These are phyloP conservation scores for Maniola jurtina DNA, from an alignment of 1,140 invertebrate species.

Conservation along the genomic window DNA sequence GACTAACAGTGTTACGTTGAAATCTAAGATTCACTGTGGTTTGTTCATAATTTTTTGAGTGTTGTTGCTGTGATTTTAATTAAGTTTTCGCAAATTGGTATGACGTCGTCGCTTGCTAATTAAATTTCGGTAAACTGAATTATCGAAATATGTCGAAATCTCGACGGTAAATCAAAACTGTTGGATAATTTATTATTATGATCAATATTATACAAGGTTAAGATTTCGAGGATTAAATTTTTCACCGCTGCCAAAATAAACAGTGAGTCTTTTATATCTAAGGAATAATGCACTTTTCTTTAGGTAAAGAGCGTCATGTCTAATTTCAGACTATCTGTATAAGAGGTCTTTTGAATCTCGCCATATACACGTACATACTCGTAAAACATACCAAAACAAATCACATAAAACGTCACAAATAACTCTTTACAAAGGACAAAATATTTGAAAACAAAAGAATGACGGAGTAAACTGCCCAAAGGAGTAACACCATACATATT, in stretches of 20 bases:
- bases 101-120: conserved; percentile 41
- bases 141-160: conserved; percentile 12
- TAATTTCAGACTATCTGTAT: neutral
- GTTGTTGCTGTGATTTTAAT: conserved; percentile 22
- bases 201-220: conserved; percentile 15
- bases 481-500: neutral
- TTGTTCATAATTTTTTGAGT: conserved; percentile 28
- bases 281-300: conserved; percentile 20
- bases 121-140: conserved; percentile 11
- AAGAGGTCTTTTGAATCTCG: neutral
- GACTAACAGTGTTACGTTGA: conserved; percentile 41
- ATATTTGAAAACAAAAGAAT: conserved; percentile 1
- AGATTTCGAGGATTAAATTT: conserved; percentile 4
- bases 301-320: conserved; percentile 6
- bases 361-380: neutral
- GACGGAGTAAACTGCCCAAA: neutral
- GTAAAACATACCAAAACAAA: neutral
- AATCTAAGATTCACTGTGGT: conserved; percentile 39
- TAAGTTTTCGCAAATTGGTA: conserved; percentile 30
- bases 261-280: conserved; percentile 7
- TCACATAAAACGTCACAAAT: neutral
- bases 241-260: conserved; percentile 14
- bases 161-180: conserved; percentile 13
- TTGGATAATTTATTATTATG: conserved; percentile 14
- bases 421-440: neutral